Base-by-base conservation (phyloP, 37 sponge, comb jelly and placozoan species). In the Agelas oroides region DNA sequence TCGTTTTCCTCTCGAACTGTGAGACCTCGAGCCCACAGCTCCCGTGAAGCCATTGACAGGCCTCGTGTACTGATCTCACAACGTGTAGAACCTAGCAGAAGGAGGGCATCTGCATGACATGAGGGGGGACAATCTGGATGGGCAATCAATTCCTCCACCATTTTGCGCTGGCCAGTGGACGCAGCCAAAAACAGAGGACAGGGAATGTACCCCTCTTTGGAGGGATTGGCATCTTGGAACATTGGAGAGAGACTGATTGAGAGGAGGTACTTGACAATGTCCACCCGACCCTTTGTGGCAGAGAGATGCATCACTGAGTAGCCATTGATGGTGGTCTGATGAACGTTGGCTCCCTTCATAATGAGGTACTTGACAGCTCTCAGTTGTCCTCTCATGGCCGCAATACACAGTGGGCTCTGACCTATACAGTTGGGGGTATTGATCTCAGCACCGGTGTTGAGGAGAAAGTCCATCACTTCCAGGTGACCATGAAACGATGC, bases 351-450 rank as follows among this genome's bases (percentile, higher is more conserved):
- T n/a, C 91, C 91, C 1, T 81, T 77, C 0, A 77, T 60, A 1
- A 93, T 31, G 23, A 96, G 76, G 57, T 75, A 89, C 69, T 80
- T 77, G 61, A 95, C 90, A 1, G 96, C 93, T n/a, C 83, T 32
- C 1, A 81, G 59, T 41, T 92, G 87, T 1, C 92, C 84, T 31
- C 96, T 77, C 77, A 95, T 82, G 30, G 92, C 93, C 2, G 96
- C 96, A 33, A 92, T 92, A 53, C 92, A 77, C 30, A 92, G 81
- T 5, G 96, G 96, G 36, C 93, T 92, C 88, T 95, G 96, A 8
- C 96, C 96, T n/a, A 92, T 87, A 14, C 85, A 87, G 70, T 92
- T 95, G 14, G 96, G 93, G 24, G 90, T 92, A 81, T 95, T 87
- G 62, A 95, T 83, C 35, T 95, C 84, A 3, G 96, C 96, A n/a